A percentile compares a stretch with the other conserved stretches of the same genome.
Evolutionary conservation across 2,113 vertebrate genomes (phyloP).

Genomic region (Eulemur rufifrons): DNA sequence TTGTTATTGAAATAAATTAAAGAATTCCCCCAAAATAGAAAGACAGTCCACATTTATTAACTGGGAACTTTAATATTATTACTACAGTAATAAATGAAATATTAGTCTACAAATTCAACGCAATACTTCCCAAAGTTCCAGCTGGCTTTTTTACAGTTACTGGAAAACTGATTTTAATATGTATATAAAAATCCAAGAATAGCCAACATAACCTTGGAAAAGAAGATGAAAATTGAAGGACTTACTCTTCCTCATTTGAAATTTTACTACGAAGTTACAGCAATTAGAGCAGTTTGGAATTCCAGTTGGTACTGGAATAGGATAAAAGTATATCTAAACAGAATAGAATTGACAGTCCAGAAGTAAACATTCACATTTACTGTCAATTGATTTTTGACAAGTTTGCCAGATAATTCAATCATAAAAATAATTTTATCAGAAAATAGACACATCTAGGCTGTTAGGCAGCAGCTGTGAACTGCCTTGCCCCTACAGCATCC

Average conservation of each 20-base stretch:
- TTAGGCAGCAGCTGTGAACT: no score
- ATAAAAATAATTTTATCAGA: no score
- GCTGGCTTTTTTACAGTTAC: neutral
- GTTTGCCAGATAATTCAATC: neutral
- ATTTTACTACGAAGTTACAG: neutral
- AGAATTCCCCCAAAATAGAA: neutral
- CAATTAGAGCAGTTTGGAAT: neutral
- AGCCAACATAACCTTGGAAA: neutral
- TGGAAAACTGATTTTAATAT: neutral
- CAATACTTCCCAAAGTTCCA: neutral
- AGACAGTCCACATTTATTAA: neutral
- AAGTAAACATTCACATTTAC: neutral
- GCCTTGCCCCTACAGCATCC: no score
- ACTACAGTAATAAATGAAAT: neutral
- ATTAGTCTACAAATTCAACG: neutral
- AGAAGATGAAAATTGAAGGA: neutral
- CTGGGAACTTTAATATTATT: neutral
- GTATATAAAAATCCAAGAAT: neutral
- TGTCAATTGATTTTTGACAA: neutral
- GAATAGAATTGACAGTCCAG: neutral
- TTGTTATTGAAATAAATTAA: neutral
- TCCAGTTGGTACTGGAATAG: neutral
- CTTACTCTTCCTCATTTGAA: neutral
- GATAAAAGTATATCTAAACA: neutral
- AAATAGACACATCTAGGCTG: no score